Evolutionary conservation across 2,797 vertebrate species (phyloP), one percentile per base, ranked within the genome.

Genomic region (Sebastes umbrosus): DNA sequence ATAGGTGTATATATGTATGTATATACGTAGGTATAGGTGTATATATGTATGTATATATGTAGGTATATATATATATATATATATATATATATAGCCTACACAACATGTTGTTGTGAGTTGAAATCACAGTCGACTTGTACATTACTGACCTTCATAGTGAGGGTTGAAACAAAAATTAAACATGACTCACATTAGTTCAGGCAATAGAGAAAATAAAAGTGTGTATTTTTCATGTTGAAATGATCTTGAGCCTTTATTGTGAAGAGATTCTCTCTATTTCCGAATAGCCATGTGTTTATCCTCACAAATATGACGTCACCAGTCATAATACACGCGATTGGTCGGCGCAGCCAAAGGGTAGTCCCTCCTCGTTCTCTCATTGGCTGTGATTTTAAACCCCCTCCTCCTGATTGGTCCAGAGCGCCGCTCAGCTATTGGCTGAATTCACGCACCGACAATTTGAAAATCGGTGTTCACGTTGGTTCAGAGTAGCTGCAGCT

Each of bases 351-450:
- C 6, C 2, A 7, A 0, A 3, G 3, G 24, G 34, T 11, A 9
- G 70, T 6, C 1, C 1, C 2, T 9, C 2, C 1, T 32, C 8
- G 6, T 22, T 1, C 8, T 68, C 2, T 73, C 57, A 95, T 95
- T 95, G 93, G 96, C 0, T 83, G 29, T 0, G 0, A 0, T 8
- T 12, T 96, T 96, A 96, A 96, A 96, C 79, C 3, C 8, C 94
- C 89, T 18, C 29, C 1, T 0, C 13, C 46, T 82, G 84, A 95
- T 96, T 95, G 95, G 95, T 7, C 67, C 13, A 24, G 0, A 22
- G 31, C 8, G 5, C 8, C 66, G 54, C 11, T 27, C 75, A 78
- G 67, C 68, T 14, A 94, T 93, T 95, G 92, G 92, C 78, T 89
- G 75, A 24, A 36, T 59, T 34, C 72, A n/a, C 27, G 68, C 74